Evolutionary conservation across 2,888 invertebrate genomes (phyloP), one percentile per base, ranked within the genome.

Genomic region (Eristalis tenax): DNA sequence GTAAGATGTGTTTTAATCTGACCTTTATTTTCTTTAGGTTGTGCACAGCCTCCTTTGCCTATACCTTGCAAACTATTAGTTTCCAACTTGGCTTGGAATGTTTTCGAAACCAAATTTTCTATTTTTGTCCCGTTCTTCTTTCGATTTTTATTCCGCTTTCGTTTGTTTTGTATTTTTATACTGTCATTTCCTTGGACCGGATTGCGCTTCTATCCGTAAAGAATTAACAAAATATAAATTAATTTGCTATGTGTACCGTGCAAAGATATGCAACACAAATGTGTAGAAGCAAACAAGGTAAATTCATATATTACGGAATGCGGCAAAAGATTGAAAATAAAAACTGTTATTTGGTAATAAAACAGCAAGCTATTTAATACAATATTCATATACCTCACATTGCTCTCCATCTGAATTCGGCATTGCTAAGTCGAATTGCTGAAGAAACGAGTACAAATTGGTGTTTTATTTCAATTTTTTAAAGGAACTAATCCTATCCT

Each of bases 51-150:
- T 8, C 18, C 18, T 50, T 32, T 50, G 10, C 50, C 70, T 43
- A 11, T 13, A 28, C 68, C 4, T 56, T 50, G 40, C 35, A 66
- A 57, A 0, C 69, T 40, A 40, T 38, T 65, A 0, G 69, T 77
- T 18, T 65, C 68, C 15, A 86, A 68, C 22, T 86, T 88, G 6
- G 82, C 89, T 74, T 88, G 88, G 80, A 88, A 89, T 5, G 89
- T 88, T 38, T 81, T 88, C 10, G 89, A 88, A 18, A 89, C 80
- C 64, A 89, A 88, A 61, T 89, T 89, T 40, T 88, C 88, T 61
- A 88, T 74, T 71, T 89, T 89, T n/a, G 69, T 32, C 40, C 65
- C 57, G 38, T 57, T 80, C 38, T 76, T 82, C 8, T 88, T 86
- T 6, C 86, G 68, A 50, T 83, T 88, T 13, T 83, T 68, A 28